These are phyloP conservation scores for Lycocorax pyrrhopterus DNA, from an alignment of 2,113 vertebrate genomes.

Conservation along the genomic window DNA sequence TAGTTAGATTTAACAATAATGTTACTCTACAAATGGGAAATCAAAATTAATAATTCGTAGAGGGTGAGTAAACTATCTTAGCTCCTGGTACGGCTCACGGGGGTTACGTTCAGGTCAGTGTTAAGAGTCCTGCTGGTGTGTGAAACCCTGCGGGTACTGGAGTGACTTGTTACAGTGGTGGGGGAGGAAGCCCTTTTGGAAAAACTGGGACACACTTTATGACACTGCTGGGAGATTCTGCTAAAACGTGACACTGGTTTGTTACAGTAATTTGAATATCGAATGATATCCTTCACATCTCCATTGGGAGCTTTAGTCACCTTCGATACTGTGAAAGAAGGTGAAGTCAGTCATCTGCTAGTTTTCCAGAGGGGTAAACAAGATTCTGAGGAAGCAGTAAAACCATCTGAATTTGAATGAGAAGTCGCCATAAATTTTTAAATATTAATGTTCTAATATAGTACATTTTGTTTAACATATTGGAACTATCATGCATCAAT, in stretches of 20 bases:
- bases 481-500: constrained; percentile 68
- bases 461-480: constrained; percentile 56
- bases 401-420: background rate
- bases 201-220: background rate
- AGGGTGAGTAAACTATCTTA: constrained; percentile 40
- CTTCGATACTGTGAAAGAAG: background rate
- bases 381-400: background rate
- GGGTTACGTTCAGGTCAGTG: constrained; percentile 24
- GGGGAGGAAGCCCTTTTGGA: background rate
- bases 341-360: background rate
- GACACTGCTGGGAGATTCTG: constrained; percentile 1
- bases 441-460: constrained; percentile 63
- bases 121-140: constrained; percentile 45
- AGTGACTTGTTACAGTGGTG: constrained; percentile 55
- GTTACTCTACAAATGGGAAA: constrained; percentile 72
- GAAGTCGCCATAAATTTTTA: constrained; percentile 25
- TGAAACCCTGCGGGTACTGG: constrained; percentile 12
- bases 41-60: constrained; percentile 57
- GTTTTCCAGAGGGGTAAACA: background rate
- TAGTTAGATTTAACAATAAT: constrained; percentile 70
- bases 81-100: constrained; percentile 10
- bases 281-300: background rate
- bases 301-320: background rate
- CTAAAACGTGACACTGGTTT: constrained; percentile 28
- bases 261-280: background rate